Base-by-base conservation (phyloP, 2,797 vertebrate genomes). In the Cyprinodon diabolis region DNA sequence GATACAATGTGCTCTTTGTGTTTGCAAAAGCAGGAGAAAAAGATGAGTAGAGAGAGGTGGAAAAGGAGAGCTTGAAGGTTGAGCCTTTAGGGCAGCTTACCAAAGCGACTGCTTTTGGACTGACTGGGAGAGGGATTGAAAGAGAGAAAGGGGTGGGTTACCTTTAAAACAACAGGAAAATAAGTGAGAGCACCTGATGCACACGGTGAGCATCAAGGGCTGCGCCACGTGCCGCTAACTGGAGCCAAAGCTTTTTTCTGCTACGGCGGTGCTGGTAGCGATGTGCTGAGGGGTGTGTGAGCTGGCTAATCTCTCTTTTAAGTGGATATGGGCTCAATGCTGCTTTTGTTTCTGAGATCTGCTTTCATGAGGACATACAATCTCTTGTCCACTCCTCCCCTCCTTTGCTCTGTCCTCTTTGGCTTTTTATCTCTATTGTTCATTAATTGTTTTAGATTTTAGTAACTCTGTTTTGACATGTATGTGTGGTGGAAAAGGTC, bases 1-100 rank as follows among this genome's bases (percentile, higher is more conserved):
- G 77, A 90, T 89, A 95, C 92, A 92, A 91, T 93, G 93, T 91
- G 84, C 75, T 84, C 93, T 94, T 95, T 95, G 93, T 94, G 69
- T 90, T 87, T 86, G 85, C 71, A 84, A 89, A 89, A 89, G 79
- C 75, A 76, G 83, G 57, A 83, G 79, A 83, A 71, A 77, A 72
- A 85, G 63, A 84, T 68, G 72, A 70, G 83, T 66, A 69, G 74
- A 80, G 79, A 60, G 73, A 56, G 49, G 72, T 58, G 66, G 67
- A 68, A 63, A 66, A 60, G 30, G 72, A 76, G 60, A 6, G 48
- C 83, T 54, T 66, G 72, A 82, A 74, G 72, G 74, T 57, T 78
- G 19, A 71, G 69, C 75, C 75, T 63, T 74, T 73, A 68, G 51
- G 72, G 77, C 66, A 54, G 68, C 11, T 12, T 57, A 21, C 71